These are phyloP conservation scores for Eclectus roratus DNA, from an alignment of 2,113 vertebrate genomes.

Conservation along the genomic window DNA sequence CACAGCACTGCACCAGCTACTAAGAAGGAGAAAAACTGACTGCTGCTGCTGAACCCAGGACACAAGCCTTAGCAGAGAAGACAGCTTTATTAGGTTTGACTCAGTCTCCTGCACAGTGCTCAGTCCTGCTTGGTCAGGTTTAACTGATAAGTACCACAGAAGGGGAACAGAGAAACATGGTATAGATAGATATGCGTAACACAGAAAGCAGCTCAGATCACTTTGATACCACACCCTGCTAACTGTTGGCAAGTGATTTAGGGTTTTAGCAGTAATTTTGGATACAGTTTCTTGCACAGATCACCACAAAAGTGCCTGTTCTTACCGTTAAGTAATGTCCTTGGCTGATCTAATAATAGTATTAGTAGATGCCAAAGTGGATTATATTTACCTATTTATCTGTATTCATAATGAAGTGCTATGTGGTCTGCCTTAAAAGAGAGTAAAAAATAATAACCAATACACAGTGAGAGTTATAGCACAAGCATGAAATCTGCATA, in stretches of 20 bases:
- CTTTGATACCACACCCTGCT: background rate
- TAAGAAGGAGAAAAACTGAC: too few species aligned
- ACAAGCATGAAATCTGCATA: background rate
- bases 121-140: background rate
- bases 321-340: background rate
- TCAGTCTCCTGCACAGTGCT: background rate
- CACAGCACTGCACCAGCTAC: too few species aligned
- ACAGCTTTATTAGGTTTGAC: background rate
- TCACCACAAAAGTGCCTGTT: background rate
- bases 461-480: background rate
- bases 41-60: too few species aligned
- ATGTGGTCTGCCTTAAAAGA: background rate
- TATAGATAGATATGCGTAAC: background rate
- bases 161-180: background rate
- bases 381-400: background rate
- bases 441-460: background rate
- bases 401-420: background rate
- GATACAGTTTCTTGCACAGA: background rate
- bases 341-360: background rate
- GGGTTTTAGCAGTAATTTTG: background rate
- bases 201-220: background rate
- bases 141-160: background rate
- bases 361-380: background rate
- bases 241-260: background rate
- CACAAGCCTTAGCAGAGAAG: background rate